Percentiles rank a stretch among this genome's conserved stretches.
Conservation (phyloP, 2,797 vertebrate genomes). For the Esox masquinongy region DNA sequence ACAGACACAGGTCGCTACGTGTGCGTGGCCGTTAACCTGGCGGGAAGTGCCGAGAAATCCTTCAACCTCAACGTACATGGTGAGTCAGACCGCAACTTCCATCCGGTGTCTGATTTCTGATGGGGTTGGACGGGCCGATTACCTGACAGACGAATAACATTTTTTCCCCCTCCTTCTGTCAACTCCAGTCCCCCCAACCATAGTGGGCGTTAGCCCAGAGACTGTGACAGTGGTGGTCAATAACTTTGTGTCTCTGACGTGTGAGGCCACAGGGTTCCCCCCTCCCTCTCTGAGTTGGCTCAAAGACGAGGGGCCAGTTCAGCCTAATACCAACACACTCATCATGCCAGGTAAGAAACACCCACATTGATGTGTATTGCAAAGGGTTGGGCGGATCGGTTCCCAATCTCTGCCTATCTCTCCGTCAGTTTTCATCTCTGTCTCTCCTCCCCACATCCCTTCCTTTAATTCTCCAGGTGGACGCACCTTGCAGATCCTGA, state of each 20-base stretch:
- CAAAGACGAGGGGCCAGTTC: slow-evolving; percentile 82
- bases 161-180: slow-evolving; percentile 4
- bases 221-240: slow-evolving; percentile 90
- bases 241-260: slow-evolving; percentile 91
- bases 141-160: background rate
- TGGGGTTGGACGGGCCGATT: no score
- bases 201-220: slow-evolving; percentile 82
- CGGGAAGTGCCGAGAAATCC: slow-evolving; percentile 89
- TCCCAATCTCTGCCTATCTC: background rate
- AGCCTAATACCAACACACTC: slow-evolving; percentile 77
- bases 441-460: background rate
- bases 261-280: slow-evolving; percentile 91
- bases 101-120: background rate
- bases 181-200: slow-evolving; percentile 83
- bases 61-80: slow-evolving; percentile 93
- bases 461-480: slow-evolving; percentile 75
- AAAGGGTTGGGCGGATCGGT: background rate
- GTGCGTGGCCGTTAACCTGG: slow-evolving; percentile 87
- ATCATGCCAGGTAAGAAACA: slow-evolving; percentile 86
- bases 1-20: slow-evolving; percentile 89
- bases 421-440: background rate
- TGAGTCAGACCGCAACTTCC: slow-evolving; percentile 62
- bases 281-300: slow-evolving; percentile 92
- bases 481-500: slow-evolving; percentile 88
- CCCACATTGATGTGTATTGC: background rate